Conservation (phyloP, 2,113 vertebrate species). For the Corythornis cristatus region DNA sequence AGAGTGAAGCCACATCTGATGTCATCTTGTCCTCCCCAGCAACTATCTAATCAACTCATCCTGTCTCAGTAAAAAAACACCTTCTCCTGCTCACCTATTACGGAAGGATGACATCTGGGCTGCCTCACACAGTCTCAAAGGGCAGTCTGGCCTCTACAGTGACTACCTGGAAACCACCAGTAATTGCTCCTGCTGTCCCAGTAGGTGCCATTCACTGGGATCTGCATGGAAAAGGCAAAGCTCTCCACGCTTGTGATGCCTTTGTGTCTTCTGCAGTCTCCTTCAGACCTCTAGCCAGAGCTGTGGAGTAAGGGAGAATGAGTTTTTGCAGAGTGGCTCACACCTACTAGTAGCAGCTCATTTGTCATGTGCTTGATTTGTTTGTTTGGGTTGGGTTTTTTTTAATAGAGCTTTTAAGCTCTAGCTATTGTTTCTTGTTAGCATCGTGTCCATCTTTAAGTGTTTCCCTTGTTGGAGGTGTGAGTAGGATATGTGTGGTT, state of each 20-base stretch:
- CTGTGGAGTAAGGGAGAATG: not conserved
- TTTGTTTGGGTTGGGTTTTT: not conserved
- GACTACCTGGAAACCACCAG: not conserved
- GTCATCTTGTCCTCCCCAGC: not conserved
- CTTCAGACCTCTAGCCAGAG: not conserved
- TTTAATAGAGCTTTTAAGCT: not conserved
- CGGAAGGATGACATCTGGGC: not conserved
- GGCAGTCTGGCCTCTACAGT: not conserved
- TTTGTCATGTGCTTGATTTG: not conserved
- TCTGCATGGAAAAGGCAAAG: not conserved
- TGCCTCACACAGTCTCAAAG: not conserved
- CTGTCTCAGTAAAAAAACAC: not conserved
- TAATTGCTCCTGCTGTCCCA: not conserved
- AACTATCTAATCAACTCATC: not conserved
- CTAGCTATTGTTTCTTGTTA: not conserved
- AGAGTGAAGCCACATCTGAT: not conserved
- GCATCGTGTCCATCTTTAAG: not conserved
- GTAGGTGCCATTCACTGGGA: not conserved
- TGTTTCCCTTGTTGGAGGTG: not conserved
- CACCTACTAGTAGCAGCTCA: not conserved
- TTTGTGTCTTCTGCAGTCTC: not conserved
- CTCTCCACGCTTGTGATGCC: accelerated
- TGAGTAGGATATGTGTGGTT: not conserved
- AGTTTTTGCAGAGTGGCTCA: not conserved
- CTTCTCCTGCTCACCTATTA: not conserved